These are phyloP conservation scores for Tribolium freemani DNA, from an alignment of 2,888 invertebrate species.

Conservation along the genomic window DNA sequence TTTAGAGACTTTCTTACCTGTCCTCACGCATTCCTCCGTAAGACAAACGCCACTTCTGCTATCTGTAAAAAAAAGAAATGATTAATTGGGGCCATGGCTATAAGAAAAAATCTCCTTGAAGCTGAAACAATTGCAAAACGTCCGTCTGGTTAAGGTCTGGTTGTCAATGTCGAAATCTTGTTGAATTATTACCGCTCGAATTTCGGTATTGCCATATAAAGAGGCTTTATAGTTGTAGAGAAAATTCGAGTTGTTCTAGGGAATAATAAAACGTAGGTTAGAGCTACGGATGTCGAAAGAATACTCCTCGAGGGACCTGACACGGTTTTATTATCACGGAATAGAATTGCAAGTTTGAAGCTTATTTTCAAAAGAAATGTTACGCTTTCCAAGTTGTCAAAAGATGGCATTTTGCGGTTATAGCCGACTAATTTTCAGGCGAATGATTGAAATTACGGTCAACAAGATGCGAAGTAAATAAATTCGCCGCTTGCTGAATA, in stretches of 20 bases:
- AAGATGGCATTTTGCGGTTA: background rate
- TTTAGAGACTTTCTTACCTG: conserved; percentile 68
- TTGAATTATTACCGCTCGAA: conserved; percentile 4
- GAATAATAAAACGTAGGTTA: conserved; percentile 9
- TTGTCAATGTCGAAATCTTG: conserved; percentile 26
- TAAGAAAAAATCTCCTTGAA: conserved; percentile 15
- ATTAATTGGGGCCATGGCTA: conserved; percentile 22
- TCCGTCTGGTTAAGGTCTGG: conserved; percentile 17
- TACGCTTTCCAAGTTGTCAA: background rate
- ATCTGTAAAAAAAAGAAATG: conserved; percentile 55
- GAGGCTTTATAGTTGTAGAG: conserved; percentile 2
- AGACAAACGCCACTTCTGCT: conserved; percentile 69
- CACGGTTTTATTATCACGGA: conserved; percentile 8
- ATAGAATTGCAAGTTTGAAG: background rate
- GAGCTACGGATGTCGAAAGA: background rate
- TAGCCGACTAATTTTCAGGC: background rate
- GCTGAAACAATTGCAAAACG: conserved; percentile 22
- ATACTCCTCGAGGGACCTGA: conserved; percentile 12
- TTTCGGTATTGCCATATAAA: conserved; percentile 3
- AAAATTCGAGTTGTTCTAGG: conserved; percentile 7
- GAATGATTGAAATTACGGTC: conserved; percentile 7
- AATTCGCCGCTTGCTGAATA: conserved; percentile 24
- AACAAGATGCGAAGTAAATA: conserved; percentile 23
- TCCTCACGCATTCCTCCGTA: conserved; percentile 76
- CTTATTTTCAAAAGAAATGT: background rate